These are phyloP conservation scores for Drosophila tropicalis DNA, from an alignment of 1,140 invertebrate genomes.

Conservation along the genomic window DNA sequence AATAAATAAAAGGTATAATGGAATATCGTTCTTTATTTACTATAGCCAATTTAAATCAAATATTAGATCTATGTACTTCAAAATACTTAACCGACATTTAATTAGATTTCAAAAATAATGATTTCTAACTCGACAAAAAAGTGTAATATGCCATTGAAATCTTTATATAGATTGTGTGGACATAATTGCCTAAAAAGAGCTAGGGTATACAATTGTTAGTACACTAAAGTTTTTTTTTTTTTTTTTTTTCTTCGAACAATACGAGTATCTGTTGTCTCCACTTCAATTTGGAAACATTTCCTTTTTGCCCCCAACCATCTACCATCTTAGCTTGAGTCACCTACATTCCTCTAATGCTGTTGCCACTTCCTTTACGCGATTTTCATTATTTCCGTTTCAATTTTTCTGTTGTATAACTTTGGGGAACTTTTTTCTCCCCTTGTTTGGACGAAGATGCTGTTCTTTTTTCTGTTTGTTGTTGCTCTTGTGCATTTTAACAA, in stretches of 20 bases:
- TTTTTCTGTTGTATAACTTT: slow-evolving; percentile 74
- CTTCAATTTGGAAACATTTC: slow-evolving; percentile 53
- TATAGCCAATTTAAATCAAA: no score
- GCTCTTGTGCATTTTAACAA: slow-evolving; percentile 73
- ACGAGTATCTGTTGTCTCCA: slow-evolving; percentile 31
- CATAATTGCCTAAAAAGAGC: neutral
- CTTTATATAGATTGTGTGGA: no score
- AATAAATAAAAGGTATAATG: no score
- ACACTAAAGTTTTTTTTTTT: neutral
- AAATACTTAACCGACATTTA: no score
- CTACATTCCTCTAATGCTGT: slow-evolving; percentile 60
- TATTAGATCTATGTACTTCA: no score
- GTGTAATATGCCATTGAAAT: no score
- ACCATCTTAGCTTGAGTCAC: neutral
- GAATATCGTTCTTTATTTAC: no score
- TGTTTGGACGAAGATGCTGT: neutral
- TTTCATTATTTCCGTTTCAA: slow-evolving; percentile 82
- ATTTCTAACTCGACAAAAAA: no score
- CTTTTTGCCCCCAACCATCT: neutral
- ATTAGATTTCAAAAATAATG: no score
- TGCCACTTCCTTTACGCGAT: slow-evolving; percentile 81
- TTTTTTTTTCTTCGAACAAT: slow-evolving; percentile 32
- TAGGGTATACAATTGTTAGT: neutral
- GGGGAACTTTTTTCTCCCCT: slow-evolving; percentile 37
- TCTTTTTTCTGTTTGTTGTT: slow-evolving; percentile 32